Evolutionary conservation across 2,797 vertebrate genomes (phyloP), one percentile per base, ranked within the genome.

Genomic region (Streptopelia turtur): DNA sequence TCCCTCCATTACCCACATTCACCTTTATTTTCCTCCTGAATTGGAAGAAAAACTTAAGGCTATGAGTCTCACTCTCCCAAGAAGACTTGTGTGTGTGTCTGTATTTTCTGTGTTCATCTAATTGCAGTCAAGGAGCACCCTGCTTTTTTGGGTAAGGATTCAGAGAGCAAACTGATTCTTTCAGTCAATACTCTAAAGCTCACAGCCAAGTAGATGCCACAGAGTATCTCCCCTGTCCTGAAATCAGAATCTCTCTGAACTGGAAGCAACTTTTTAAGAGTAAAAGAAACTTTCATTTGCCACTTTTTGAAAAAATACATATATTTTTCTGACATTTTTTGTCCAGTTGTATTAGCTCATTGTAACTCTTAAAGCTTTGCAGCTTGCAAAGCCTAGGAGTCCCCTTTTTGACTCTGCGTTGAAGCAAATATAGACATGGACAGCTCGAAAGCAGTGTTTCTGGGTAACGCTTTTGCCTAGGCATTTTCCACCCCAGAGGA

Each of bases 401-500:
- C 45, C 9, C 30, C 16, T 77, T 66, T 88, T 63, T 64, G 47
- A 22, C 50, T 90, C 74, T 65, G n/a, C 41, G 25, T 31, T 37
- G 80, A 82, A 92, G 74, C 30, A 53, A 71, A 88, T 63, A 93
- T 16, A 84, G 61, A 79, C 53, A 85, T 4, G 25, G 84, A 90
- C 89, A 94, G 86, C 68, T 91, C 93, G 78, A 41, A 65, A 69
- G 55, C 1, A 74, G 16, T 22, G 31, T 66, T 91, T 84, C 63
- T 47, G 16, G 66, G 47, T 87, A 77, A 72, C 2, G 3, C 52
- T 89, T 91, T 91, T 2, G 3, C 35, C 69, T 23, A 79, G 56
- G 50, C 75, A 74, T 92, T 90, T 92, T 86, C 87, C 43, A 93
- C 72, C 69, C 90, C 91, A 87, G 65, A 94, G 91, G 59, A 94